Evolutionary conservation across 2,797 vertebrate genomes (phyloP), one percentile per base, ranked within the genome.

Genomic region (Halcyon smyrnensis): DNA sequence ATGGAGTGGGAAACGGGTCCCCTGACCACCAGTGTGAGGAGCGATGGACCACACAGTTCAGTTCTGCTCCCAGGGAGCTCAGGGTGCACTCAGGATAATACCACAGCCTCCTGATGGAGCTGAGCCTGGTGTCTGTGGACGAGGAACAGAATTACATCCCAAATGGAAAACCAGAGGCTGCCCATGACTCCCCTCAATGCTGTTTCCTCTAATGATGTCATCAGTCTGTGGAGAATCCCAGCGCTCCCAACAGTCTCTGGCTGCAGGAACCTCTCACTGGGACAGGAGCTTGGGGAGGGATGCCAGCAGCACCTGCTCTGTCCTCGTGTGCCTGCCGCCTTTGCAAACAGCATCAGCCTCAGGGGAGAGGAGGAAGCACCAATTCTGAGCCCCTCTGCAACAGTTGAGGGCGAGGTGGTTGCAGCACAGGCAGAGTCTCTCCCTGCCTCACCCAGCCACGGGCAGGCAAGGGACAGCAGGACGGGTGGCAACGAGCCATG

Each of bases 191-290:
- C 36, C 27, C 25, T 12, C 28, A 37, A 8, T 18, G 32, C 34
- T 45, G 39, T 30, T 80, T 54, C 18, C 63, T 70, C 32, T 30
- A 36, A 20, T 0, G 34, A 57, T 3, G 2, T 30, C 19, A 2
- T 3, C 0, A 0, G 21, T 15, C 43, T 0, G 0, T 13, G 45
- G 39, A n/a, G 34, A 43, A 78, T 34, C 48, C 25, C 82, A 13
- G 25, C 0, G 0, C 19, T 80, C 36, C 71, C 62, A 36, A 16
- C 4, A 63, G 76, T 23, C 37, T 39, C 57, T 0, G 1, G 28
- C 36, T 41, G 70, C 15, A n/a, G 65, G 15, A 41, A 5, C 23
- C 6, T 9, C 9, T 46, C 9, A 4, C 64, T 23, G 51, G 78
- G 37, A 16, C 2, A 3, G 65, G 59, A 56, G 57, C 8, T 8